Evolutionary conservation across 2,888 invertebrate species (phyloP), one percentile per base, ranked within the genome.

Genomic region (Drosophila pseudotakahashii): DNA sequence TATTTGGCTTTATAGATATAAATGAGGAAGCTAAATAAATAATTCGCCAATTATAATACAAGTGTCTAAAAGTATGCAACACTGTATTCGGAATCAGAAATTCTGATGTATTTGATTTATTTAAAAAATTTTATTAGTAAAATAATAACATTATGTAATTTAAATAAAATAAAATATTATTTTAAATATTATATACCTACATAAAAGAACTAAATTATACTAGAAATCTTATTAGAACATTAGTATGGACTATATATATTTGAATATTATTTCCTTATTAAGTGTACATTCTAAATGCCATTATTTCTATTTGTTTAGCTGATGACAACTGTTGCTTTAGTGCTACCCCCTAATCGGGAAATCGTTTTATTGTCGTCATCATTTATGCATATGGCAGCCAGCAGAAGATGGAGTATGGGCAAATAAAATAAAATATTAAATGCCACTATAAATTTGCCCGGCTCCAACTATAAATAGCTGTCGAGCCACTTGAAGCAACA

Each of bases 401-500:
- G 61, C 7, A 14, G 19, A 48, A n/a, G 47, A 32, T 44, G 10
- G 26, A 41, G 23, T 5, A n/a, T 26, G 41, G 6, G 63, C 47
- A 63, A 63, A 45, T 34, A 48, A 44, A 14, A 39, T 52, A 37
- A 72, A 47, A 37, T 34, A 36, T 30, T 74, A 74, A 58, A 74
- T 74, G 66, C 47, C 47, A 52, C 64, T 50, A 73, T 62, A 73
- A 73, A 55, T 71, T 63, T 55, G 47, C 58, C 11, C 32, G 16
- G 6, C 50, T n/a, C 19, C 32, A 36, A 41, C 54, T 57, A 73
- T 64, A 73, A 71, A 73, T 64, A 73, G 71, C 71, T 64, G 66
- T 63, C 47, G 55, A 63, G 71, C 66, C 71, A 73, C 71, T 71
- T 71, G 54, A 45, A 74, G 68, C 67, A 48, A 67, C 57, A 54